Percentiles rank a stretch among this genome's conserved stretches.
phyloP scores from a whole-genome alignment of 2,113 vertebrate genomes.

The Pongo pygmaeus region DNA sequence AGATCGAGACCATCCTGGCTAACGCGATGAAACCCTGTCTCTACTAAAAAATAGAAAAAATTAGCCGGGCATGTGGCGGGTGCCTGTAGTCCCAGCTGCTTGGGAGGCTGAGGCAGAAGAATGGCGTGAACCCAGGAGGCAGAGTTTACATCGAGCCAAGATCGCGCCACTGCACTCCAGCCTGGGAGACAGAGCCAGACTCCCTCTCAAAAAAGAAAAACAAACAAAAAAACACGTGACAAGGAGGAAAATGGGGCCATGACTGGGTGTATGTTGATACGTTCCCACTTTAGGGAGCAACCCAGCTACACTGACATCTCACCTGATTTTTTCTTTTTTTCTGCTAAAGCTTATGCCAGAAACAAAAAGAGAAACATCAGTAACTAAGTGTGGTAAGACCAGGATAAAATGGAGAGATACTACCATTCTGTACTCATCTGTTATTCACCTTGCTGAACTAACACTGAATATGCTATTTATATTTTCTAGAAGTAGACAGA shows the following conservation, averaged over 20 bases:
- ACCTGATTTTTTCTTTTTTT: not conserved
- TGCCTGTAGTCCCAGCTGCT: too few species aligned
- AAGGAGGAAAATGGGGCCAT: not conserved
- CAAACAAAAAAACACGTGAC: not conserved
- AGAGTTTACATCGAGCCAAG: too few species aligned
- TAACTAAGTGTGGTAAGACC: not conserved
- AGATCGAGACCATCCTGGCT: too few species aligned
- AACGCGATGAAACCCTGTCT: too few species aligned
- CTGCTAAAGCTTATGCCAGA: not conserved
- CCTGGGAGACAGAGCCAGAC: too few species aligned
- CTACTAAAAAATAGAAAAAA: too few species aligned
- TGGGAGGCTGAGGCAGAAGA: too few species aligned
- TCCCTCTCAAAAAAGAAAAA: too few species aligned
- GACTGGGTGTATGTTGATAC: not conserved
- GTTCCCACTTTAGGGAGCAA: not conserved
- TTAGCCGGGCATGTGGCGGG: too few species aligned
- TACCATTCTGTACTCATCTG: not conserved
- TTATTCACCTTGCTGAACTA: not conserved
- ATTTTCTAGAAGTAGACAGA: slow-evolving; percentile 13
- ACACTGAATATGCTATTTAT: not conserved
- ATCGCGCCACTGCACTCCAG: too few species aligned
- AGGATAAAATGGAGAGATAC: not conserved
- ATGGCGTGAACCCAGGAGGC: too few species aligned
- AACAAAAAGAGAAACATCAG: not conserved
- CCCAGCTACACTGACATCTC: not conserved